Percentiles rank a stretch among this genome's conserved stretches.
Conservation (phyloP, 1,140 invertebrate genomes). For the Drosophila oshimai region DNA sequence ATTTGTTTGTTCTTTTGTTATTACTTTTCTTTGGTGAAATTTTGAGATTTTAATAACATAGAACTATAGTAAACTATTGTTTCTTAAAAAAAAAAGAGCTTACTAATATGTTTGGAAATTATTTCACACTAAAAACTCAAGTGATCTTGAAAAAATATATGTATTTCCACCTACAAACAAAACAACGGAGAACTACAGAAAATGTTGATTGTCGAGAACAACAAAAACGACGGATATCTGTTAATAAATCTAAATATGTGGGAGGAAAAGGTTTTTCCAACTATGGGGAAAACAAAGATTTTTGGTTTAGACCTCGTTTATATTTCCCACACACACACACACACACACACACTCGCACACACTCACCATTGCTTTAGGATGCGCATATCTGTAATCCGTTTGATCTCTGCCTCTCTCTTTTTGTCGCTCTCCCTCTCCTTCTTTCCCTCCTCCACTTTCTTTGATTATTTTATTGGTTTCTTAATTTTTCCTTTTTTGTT, state of each 20-base stretch:
- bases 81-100: too few relatives aligned
- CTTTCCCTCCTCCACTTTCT: neutral
- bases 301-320: too few relatives aligned
- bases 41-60: neutral
- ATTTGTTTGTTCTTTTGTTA: too few relatives aligned
- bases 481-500: constrained; percentile 1
- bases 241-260: neutral
- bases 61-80: too few relatives aligned
- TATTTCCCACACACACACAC: too few relatives aligned
- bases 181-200: constrained; percentile 1
- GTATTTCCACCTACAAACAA: neutral
- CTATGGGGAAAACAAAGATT: neutral
- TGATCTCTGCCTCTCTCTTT: neutral
- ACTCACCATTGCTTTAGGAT: constrained; percentile 76
- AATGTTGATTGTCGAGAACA: constrained; percentile 32
- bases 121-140: too few relatives aligned
- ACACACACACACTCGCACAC: constrained; percentile 3
- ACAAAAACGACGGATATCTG: constrained; percentile 3
- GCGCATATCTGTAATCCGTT: constrained; percentile 55
- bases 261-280: neutral
- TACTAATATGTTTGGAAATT: too few relatives aligned
- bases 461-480: constrained; percentile 9
- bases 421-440: neutral
- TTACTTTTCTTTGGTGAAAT: too few relatives aligned
- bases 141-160: too few relatives aligned